These are phyloP conservation scores for Lethrus apterus DNA, from an alignment of 1,140 invertebrate species.

Conservation along the genomic window DNA sequence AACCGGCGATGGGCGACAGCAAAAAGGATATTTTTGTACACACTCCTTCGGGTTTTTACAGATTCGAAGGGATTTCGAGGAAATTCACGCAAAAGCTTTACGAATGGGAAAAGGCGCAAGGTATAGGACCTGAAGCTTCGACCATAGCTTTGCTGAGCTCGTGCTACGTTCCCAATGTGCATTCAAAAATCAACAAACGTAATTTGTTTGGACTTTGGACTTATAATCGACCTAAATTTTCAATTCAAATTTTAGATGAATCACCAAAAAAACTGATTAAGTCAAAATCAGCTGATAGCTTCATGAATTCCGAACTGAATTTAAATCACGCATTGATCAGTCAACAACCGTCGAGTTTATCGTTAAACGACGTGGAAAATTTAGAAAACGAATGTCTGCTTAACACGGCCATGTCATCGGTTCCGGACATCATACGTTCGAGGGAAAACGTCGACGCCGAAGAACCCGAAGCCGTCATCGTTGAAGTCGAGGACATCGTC, in stretches of 20 bases:
- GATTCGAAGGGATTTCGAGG: constrained; percentile 77
- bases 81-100: constrained; percentile 83
- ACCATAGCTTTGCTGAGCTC: constrained; percentile 68
- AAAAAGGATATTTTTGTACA: constrained; percentile 69
- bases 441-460: constrained; percentile 36
- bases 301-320: constrained; percentile 18
- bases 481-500: constrained; percentile 62
- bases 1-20: constrained; percentile 47
- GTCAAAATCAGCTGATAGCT: constrained; percentile 9
- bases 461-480: constrained; percentile 55
- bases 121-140: constrained; percentile 71
- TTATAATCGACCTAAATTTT: no score
- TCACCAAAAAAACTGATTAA: not conserved
- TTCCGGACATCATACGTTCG: constrained; percentile 24
- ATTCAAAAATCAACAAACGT: constrained; percentile 3
- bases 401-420: constrained; percentile 34
- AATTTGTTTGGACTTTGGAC: no score
- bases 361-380: constrained; percentile 61
- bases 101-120: constrained; percentile 82
- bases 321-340: constrained; percentile 38
- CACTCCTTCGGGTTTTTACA: constrained; percentile 71
- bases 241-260: not conserved
- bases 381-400: constrained; percentile 43
- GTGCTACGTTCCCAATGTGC: constrained; percentile 40
- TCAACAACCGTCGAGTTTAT: constrained; percentile 62